Percentiles rank a stretch among this genome's conserved stretches.
Evolutionary conservation across 2,797 vertebrate genomes (phyloP).

Genomic region (Microcaecilia unicolor): DNA sequence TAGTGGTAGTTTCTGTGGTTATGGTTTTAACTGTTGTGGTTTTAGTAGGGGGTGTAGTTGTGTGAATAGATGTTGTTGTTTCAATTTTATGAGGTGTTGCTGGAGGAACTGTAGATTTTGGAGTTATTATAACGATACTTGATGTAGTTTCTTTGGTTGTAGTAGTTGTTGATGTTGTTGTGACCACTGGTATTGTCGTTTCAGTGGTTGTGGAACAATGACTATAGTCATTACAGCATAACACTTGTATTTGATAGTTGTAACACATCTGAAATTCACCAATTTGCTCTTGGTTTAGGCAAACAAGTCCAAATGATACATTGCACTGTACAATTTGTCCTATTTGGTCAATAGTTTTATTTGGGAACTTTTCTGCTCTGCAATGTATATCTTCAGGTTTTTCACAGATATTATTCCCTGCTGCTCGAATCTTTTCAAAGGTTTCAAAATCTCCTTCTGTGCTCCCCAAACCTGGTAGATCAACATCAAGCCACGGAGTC

Average conservation of each 20-base stretch:
- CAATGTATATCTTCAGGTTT: slow-evolving; percentile 34
- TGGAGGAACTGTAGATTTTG: background rate
- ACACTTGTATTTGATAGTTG: slow-evolving; percentile 64
- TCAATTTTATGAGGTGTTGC: background rate
- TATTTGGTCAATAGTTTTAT: background rate
- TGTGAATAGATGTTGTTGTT: background rate
- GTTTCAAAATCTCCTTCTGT: slow-evolving; percentile 55
- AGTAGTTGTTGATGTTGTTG: background rate
- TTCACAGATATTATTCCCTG: slow-evolving; percentile 16
- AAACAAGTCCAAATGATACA: slow-evolving; percentile 17
- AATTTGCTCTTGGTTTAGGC: slow-evolving; percentile 30
- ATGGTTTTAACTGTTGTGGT: background rate
- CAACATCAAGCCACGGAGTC: slow-evolving; percentile 57
- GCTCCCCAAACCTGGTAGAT: slow-evolving; percentile 18
- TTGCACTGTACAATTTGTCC: slow-evolving; percentile 27
- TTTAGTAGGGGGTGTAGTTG: accelerated
- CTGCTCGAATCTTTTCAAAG: slow-evolving; percentile 5
- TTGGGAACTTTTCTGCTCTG: slow-evolving; percentile 7
- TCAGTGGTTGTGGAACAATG: background rate
- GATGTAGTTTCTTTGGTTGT: background rate
- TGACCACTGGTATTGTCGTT: accelerated
- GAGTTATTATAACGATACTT: too few species aligned
- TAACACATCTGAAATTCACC: slow-evolving; percentile 40
- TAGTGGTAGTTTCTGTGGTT: background rate
- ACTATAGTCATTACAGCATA: slow-evolving; percentile 43